Base-by-base conservation (phyloP, 1,140 invertebrate species). In the Magallana ariakensis region DNA sequence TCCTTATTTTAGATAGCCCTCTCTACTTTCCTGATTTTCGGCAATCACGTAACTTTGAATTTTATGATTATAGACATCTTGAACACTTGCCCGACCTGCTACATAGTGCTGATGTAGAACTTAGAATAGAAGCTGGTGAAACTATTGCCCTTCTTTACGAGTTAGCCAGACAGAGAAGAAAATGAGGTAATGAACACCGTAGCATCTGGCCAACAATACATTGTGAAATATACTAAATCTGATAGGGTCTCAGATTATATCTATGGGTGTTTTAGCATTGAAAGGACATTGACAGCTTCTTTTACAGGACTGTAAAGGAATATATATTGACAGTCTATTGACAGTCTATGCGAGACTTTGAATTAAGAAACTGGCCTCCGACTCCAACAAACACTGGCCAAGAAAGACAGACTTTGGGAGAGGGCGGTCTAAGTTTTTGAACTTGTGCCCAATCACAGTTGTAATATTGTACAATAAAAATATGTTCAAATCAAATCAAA, bases 301-400 rank as follows among this genome's bases (percentile, higher is more conserved):
- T 80, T 80, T 90, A 15, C 84, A 94, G 92, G 91, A 93, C 54
- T 94, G 94, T 93, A 92, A 93, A 89, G 91, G 91, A 0, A 93
- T 95, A 16, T 93, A 95, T 83, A 91, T 95, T 22, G 92, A 94
- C n/a, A n/a, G n/a, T n/a, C n/a, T n/a, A n/a, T n/a, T n/a, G n/a
- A n/a, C n/a, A 85, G 87, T 13, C 90, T 96, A 1, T 94, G 94
- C 90, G 92, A 93, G 26, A 95, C 94, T 91, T 95, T 99, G 46
- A 96, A n/a, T n/a, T n/a, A n/a, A 96, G 70, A 96, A 97, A 90
- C 95, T 99, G 83, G 97, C 98, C 11, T 98, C 97, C 0, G 98
- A 99, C 95, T 98, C 97, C 15, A 97, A 98, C 92, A 99, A 99
- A 95, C 98, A 96, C 93, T 95, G 83, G 97, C 98, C 9, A 99